Conservation (phyloP, 2,797 vertebrate genomes). For the Hephaestus fuliginosus region DNA sequence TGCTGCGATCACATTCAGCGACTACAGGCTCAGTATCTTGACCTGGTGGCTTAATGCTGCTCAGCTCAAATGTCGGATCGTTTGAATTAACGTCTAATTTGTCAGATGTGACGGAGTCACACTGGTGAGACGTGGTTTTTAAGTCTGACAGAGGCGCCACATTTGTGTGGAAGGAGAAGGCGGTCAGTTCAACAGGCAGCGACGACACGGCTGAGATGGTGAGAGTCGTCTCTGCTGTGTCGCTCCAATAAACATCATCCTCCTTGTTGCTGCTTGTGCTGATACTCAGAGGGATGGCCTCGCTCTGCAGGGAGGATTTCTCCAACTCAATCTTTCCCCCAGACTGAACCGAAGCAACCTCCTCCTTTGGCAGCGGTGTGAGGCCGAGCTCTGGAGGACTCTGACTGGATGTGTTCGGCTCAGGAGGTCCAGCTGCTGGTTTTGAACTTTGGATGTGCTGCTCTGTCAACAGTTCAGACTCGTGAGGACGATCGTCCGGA, state of each 20-base stretch:
- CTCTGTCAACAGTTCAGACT: constrained; percentile 1
- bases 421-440: background rate
- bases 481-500: background rate
- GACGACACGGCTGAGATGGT: constrained; percentile 30
- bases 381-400: background rate
- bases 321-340: constrained; percentile 10
- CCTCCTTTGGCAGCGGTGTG: background rate
- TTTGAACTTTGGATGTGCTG: background rate
- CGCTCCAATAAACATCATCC: background rate
- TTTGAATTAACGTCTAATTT: constrained; percentile 35
- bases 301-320: background rate
- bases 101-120: constrained; percentile 4
- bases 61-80: background rate
- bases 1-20: background rate
- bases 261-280: background rate
- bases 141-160: background rate
- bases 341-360: background rate
- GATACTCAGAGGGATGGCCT: constrained; percentile 17
- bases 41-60: background rate
- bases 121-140: background rate
- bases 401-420: background rate
- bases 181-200: background rate
- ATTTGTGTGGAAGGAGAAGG: background rate
- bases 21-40: background rate
- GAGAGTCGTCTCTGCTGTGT: constrained; percentile 5